Evolutionary conservation across 2,888 invertebrate species (phyloP), one percentile per base, ranked within the genome.

Genomic region (Unio delphinus): DNA sequence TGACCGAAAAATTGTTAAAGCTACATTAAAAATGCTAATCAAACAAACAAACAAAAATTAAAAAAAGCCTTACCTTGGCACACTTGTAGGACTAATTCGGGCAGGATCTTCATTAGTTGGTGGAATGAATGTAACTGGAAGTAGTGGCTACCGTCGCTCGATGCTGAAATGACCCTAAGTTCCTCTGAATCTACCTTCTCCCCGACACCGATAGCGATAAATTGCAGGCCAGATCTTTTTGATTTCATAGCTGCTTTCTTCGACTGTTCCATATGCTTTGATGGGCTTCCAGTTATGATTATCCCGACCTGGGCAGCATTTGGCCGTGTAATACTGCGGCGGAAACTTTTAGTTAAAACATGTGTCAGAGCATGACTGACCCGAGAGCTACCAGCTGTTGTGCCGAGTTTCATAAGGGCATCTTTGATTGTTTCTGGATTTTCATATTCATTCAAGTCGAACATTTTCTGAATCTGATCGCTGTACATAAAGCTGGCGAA

Each of bases 191-290:
- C 74, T 15, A 83, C 78, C 0, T 76, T 64, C 15, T 73, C 66
- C n/a, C 84, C 86, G 20, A 83, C 80, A 8, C 84, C 86, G 6
- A 88, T 79, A 6, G 80, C 82, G 63, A 86, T 76, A 68, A 87
- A 73, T 18, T 81, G 71, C 23, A 88, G 80, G 26, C 85, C 87
- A 1, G 81, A 80, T 58, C 79, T 73, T 1, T 75, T 68, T 0
- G 85, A 82, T 69, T 76, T 78, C 17, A 72, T 69, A 0, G 86
- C 85, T 64, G 86, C 80, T 56, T 79, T 75, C 73, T 80, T 80
- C 3, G 81, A 78, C 18, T 68, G 73, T 61, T 77, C 79, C 23
- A 77, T 55, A 63, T 83, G 78, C 45, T 69, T 70, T 4, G 82
- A 74, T n/a, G 79, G 77, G 64, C 83, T 83, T 64, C 78, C 83